These are phyloP conservation scores for Cacatua alba DNA, from an alignment of 2,113 vertebrate genomes.

Conservation along the genomic window DNA sequence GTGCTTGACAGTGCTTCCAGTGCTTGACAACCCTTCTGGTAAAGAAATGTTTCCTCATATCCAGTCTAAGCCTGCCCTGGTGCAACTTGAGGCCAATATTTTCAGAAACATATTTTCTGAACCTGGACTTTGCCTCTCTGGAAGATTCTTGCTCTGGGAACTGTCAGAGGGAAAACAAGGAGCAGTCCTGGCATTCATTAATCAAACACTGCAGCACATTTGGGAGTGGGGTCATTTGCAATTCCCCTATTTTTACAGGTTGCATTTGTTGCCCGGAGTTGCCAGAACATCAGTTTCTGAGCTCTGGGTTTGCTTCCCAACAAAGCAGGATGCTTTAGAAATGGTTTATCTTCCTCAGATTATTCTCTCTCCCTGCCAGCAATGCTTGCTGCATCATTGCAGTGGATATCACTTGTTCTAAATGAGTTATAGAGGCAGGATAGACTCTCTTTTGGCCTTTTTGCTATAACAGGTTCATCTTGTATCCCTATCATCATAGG, in stretches of 20 bases:
- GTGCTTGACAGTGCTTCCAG: not conserved
- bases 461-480: not conserved
- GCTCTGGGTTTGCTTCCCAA: not conserved
- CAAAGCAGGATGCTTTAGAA: not conserved
- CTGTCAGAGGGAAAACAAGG: not conserved
- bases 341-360: not conserved
- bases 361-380: not conserved
- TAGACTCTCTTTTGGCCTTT: not conserved
- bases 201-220: rapidly evolving
- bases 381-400: not conserved
- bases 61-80: not conserved
- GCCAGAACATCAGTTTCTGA: not conserved
- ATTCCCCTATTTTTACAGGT: not conserved
- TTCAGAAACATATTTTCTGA: not conserved
- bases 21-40: not conserved
- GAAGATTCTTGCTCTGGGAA: not conserved
- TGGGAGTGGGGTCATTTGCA: not conserved
- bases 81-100: not conserved
- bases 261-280: not conserved
- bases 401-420: not conserved
- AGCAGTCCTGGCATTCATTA: not conserved
- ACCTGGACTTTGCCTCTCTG: not conserved
- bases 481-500: not conserved
- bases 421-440: not conserved
- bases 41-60: not conserved